phyloP scores from a whole-genome alignment of 2,888 invertebrate species.

The Brenthis daphne region DNA sequence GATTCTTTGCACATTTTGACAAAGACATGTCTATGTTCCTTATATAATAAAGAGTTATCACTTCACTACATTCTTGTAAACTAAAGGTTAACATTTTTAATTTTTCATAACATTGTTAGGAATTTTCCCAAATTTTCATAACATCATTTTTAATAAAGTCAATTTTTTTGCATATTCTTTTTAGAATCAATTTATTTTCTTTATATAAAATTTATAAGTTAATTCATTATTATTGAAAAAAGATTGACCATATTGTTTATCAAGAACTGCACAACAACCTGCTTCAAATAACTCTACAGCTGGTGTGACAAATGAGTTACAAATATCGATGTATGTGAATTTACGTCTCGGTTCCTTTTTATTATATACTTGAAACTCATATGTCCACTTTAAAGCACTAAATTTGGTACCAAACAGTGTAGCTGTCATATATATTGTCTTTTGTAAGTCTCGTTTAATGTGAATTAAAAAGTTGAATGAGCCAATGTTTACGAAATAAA shows the following conservation, averaged over 20 bases:
- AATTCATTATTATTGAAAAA: slow-evolving; percentile 44
- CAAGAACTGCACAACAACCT: slow-evolving; percentile 52
- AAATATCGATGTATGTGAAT: slow-evolving; percentile 51
- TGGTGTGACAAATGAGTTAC: slow-evolving; percentile 46
- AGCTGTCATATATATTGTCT: slow-evolving; percentile 54
- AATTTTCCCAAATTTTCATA: no score
- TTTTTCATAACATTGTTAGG: neutral
- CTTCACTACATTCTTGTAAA: no score
- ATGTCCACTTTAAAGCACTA: slow-evolving; percentile 64
- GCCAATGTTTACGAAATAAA: slow-evolving; percentile 52
- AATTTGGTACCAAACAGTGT: slow-evolving; percentile 58
- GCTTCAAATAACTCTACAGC: slow-evolving; percentile 48
- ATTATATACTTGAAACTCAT: slow-evolving; percentile 65
- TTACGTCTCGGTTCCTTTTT: slow-evolving; percentile 60
- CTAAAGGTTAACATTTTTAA: neutral
- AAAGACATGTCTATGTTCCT: no score
- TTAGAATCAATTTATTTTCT: slow-evolving; percentile 38
- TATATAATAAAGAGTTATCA: no score
- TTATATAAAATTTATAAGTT: slow-evolving; percentile 53
- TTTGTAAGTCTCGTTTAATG: slow-evolving; percentile 48
- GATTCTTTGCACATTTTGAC: no score
- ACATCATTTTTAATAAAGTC: neutral
- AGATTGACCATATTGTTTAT: slow-evolving; percentile 45
- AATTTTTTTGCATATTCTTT: neutral
- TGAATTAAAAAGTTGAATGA: slow-evolving; percentile 58